Base-by-base conservation (phyloP, 2,888 invertebrate genomes). In the Microplitis manilae region DNA sequence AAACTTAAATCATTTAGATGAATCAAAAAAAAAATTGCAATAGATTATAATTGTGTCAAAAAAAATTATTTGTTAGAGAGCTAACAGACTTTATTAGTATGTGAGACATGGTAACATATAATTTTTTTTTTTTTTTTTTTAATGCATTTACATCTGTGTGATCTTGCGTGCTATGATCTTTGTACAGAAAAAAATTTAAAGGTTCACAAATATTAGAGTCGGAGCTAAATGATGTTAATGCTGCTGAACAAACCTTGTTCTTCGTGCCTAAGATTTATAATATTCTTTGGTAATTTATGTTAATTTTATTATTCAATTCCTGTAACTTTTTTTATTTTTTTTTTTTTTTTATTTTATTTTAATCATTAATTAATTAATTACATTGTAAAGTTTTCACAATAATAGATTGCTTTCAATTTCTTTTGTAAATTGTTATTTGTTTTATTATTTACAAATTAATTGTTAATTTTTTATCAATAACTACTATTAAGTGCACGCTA, bases 41-140 rank as follows among this genome's bases (percentile, higher is more conserved):
- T 68, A 41, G 41, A 68, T 41, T 20, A 68, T 41, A 8, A 9
- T 68, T 40, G 8, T 41, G 40, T 68, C 41, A 15, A 40, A 68
- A 68, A 72, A 72, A 72, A 72, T 72, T n/a, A 72, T 72, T 61
- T 39, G 60, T 62, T 72, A 72, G 71, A 72, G 62, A 72, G 71
- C 61, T 61, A 60, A 72, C 61, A 72, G 71, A 61, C 71, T 70
- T 70, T 59, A 41, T 41, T 68, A 40, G 68, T 41, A 50, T 50
- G 50, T 50, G 50, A 41, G 20, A 59, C 20, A 30, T 20, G 59
- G 60, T n/a, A 70, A 30, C 60, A 59, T 59, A 60, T 70, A 7
- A 30, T 70, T 70, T 60, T 70, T 70, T 30, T 70, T 70, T 70
- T 70, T 17, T 17, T 13, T 59, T 30, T 59, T 69, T 69, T 50